Conservation (phyloP, 1,140 invertebrate species). For the Radopholus similis region DNA sequence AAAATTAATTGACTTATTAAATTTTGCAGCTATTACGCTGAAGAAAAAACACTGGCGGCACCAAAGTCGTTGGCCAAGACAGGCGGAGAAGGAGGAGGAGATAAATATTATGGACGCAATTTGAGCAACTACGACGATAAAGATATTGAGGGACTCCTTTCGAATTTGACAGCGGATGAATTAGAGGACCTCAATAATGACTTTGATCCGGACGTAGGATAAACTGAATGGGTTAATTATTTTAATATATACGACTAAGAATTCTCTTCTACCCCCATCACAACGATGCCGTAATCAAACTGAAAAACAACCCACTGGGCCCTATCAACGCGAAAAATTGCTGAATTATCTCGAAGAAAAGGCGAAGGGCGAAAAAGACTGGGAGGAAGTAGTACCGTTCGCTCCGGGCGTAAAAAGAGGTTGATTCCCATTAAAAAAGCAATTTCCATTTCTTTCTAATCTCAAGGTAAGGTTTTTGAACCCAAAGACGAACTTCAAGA, state of each 20-base stretch:
- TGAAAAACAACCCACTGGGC: conserved; percentile 86
- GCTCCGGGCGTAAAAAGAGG: conserved; percentile 81
- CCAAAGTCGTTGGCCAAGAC: conserved; percentile 16
- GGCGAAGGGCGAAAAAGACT: conserved; percentile 91
- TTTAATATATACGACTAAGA: conserved; percentile 66
- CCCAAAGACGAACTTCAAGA: conserved; percentile 29
- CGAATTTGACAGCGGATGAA: conserved; percentile 88
- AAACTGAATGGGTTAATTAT: conserved; percentile 22
- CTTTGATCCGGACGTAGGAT: conserved; percentile 95
- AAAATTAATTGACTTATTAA: no score
- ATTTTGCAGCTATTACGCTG: conserved; percentile 39
- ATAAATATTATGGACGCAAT: conserved; percentile 78
- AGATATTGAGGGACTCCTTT: conserved; percentile 90
- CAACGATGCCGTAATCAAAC: conserved; percentile 93
- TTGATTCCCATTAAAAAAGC: conserved; percentile 63
- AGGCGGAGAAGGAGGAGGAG: conserved; percentile 16
- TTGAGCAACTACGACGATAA: conserved; percentile 87
- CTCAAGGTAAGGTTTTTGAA: conserved; percentile 50
- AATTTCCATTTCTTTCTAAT: background rate
- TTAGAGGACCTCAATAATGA: conserved; percentile 93
- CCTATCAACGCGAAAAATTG: conserved; percentile 87
- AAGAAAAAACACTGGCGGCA: conserved; percentile 39
- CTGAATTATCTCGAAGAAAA: conserved; percentile 96
- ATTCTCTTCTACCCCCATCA: conserved; percentile 87
- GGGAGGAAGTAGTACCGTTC: conserved; percentile 89